Evolutionary conservation across 2,113 vertebrate genomes (phyloP).

Genomic region (Agapornis roseicollis): DNA sequence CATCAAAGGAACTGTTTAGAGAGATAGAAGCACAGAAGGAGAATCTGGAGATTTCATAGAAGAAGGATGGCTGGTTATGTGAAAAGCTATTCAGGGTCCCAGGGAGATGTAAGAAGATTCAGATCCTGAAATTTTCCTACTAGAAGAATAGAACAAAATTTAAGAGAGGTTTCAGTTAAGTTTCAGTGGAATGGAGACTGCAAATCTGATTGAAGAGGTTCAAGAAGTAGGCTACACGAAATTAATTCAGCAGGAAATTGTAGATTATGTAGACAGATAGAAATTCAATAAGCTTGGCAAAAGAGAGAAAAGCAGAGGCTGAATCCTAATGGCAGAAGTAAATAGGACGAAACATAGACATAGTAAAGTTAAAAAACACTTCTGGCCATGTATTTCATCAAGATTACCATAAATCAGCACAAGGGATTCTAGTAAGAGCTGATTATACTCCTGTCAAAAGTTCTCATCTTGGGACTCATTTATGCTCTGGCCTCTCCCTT

Average conservation of each 20-base stretch:
- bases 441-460: background rate
- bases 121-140: background rate
- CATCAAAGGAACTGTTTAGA: background rate
- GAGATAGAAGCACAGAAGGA: background rate
- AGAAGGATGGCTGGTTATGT: background rate
- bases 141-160: background rate
- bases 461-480: background rate
- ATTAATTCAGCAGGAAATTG: constrained; percentile 46
- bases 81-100: background rate
- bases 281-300: constrained; percentile 45
- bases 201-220: constrained; percentile 24
- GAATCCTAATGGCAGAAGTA: background rate
- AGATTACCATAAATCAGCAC: background rate
- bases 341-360: background rate
- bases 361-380: background rate
- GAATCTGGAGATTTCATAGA: background rate
- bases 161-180: background rate
- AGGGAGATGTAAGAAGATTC: background rate
- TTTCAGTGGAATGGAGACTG: constrained; percentile 6
- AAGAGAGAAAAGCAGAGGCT: background rate
- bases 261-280: constrained; percentile 42
- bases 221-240: constrained; percentile 19
- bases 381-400: background rate
- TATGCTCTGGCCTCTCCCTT: background rate
- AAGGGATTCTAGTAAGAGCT: background rate